Percentiles rank a stretch among this genome's conserved stretches.
Evolutionary conservation across 2,888 invertebrate genomes (phyloP).

Genomic region (Cheilosia impressa): DNA sequence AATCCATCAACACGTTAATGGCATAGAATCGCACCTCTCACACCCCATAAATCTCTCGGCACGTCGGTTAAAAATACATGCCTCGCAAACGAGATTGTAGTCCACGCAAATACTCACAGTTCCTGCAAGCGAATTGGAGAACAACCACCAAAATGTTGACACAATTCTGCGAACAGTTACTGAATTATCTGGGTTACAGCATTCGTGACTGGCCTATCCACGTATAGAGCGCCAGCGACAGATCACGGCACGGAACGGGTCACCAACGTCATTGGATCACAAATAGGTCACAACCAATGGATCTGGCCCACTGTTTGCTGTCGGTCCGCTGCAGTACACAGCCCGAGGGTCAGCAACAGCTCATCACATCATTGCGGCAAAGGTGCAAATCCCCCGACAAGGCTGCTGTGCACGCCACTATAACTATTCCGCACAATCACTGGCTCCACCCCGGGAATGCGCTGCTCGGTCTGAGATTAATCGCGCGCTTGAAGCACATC

Average conservation of each 20-base stretch:
- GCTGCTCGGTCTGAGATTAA: conserved; percentile 18
- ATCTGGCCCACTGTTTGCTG: conserved; percentile 6
- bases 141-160: background rate
- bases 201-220: conserved; percentile 47
- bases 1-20: background rate
- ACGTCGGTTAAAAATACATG: conserved; percentile 11
- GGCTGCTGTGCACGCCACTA: conserved; percentile 22
- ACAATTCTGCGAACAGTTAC: conserved; percentile 6
- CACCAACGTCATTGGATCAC: background rate
- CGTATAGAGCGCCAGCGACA: conserved; percentile 8
- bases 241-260: conserved; percentile 23
- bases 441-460: conserved; percentile 5
- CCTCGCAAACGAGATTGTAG: background rate
- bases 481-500: conserved; percentile 11
- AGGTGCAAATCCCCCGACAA: conserved; percentile 41
- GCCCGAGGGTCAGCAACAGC: background rate
- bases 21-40: background rate
- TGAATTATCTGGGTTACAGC: conserved; percentile 35
- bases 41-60: conserved; percentile 19
- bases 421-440: conserved; percentile 6
- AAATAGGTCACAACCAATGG: background rate
- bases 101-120: background rate
- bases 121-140: background rate
- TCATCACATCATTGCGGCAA: background rate
- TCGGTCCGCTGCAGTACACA: background rate